Percentiles rank a stretch among this genome's conserved stretches.
phyloP scores from a whole-genome alignment of 2,888 invertebrate genomes.

The Catocala nupta region DNA sequence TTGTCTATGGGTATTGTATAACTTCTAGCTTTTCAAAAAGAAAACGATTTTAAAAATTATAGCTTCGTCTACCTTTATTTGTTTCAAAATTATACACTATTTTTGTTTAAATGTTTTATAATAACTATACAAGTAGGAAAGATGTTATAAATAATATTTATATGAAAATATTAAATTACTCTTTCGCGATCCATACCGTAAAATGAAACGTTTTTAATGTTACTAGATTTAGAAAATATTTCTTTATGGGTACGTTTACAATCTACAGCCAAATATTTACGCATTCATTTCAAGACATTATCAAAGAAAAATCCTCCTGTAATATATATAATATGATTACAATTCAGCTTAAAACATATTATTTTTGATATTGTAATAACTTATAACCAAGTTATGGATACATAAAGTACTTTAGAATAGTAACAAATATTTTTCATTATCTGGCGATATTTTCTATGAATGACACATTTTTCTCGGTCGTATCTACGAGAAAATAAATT shows the following conservation, averaged over 20 bases:
- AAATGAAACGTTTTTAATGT: slow-evolving; percentile 36
- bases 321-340: too few species aligned
- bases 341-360: too few species aligned
- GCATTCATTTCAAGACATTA: too few species aligned
- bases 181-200: neutral
- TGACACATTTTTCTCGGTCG: slow-evolving; percentile 77
- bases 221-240: slow-evolving; percentile 9
- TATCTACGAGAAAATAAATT: slow-evolving; percentile 68
- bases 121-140: too few species aligned
- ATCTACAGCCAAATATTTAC: too few species aligned
- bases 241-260: neutral
- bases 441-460: slow-evolving; percentile 61
- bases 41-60: slow-evolving; percentile 1
- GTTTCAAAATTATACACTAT: too few species aligned
- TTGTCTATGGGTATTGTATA: slow-evolving; percentile 66
- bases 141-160: slow-evolving; percentile 1
- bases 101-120: too few species aligned
- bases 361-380: too few species aligned
- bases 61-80: too few species aligned
- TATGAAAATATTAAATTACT: neutral
- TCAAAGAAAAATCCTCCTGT: too few species aligned
- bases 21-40: neutral
- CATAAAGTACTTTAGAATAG: neutral
- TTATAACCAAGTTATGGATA: too few species aligned
- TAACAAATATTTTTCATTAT: slow-evolving; percentile 6